Conservation (phyloP, 2,797 vertebrate species). For the Sciurus vulgaris region DNA sequence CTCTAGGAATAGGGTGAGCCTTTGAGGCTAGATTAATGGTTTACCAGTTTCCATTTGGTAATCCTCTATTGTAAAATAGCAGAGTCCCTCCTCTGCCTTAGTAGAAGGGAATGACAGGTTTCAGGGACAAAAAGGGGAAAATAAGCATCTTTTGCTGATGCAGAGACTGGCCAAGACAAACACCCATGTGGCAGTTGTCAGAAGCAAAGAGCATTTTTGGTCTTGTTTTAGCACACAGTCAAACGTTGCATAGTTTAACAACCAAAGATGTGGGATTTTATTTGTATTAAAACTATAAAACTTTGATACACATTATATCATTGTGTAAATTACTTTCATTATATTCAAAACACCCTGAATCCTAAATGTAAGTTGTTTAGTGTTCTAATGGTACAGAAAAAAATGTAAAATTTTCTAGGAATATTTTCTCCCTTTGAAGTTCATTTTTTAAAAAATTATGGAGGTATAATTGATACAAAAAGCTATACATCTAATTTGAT, state of each 20-base stretch:
- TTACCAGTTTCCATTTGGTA: constrained; percentile 33
- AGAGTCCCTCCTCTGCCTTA: neutral
- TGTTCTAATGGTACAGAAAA: neutral
- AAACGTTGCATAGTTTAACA: neutral
- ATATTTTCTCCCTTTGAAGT: neutral
- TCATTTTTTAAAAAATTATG: neutral
- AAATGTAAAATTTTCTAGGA: constrained; percentile 9
- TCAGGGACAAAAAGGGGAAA: constrained; percentile 24
- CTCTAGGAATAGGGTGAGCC: neutral
- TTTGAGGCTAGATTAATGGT: constrained; percentile 22
- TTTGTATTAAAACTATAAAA: neutral
- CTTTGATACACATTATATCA: neutral
- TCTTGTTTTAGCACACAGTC: neutral
- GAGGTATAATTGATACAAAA: neutral
- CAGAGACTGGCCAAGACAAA: neutral
- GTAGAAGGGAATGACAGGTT: neutral
- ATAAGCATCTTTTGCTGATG: neutral
- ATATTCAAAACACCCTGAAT: neutral
- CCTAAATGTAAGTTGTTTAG: neutral
- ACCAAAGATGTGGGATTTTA: neutral
- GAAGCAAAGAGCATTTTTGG: neutral
- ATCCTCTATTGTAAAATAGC: constrained; percentile 17
- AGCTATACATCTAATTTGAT: neutral
- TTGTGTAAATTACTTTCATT: neutral
- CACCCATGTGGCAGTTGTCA: neutral